These are phyloP conservation scores for Xylophagus ater DNA, from an alignment of 2,888 invertebrate genomes.

Conservation along the genomic window DNA sequence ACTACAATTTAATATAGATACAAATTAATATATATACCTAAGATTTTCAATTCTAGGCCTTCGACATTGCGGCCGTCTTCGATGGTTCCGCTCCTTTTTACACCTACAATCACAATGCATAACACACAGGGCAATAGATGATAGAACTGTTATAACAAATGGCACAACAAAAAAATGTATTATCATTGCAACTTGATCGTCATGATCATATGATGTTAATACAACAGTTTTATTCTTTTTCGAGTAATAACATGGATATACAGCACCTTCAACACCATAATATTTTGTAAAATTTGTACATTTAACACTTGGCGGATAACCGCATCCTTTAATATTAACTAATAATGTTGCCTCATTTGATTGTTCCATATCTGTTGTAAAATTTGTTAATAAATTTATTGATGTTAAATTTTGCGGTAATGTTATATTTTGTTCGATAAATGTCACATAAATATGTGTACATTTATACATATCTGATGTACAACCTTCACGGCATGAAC, in stretches of 20 bases:
- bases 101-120: conserved; percentile 78
- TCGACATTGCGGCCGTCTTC: conserved; percentile 45
- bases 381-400: conserved; percentile 25
- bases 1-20: too few relatives aligned
- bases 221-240: conserved; percentile 73
- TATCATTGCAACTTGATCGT: conserved; percentile 70
- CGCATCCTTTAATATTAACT: conserved; percentile 84
- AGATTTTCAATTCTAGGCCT: conserved; percentile 48
- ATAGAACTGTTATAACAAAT: conserved; percentile 71
- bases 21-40: conserved; percentile 37
- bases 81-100: conserved; percentile 52
- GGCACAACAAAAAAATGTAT: conserved; percentile 76
- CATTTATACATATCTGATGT: conserved; percentile 66
- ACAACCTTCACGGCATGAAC: conserved; percentile 82
- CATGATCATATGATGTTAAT: conserved; percentile 70
- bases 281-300: conserved; percentile 65
- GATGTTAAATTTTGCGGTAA: conserved; percentile 38
- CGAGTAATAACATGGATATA: conserved; percentile 81
- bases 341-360: conserved; percentile 49
- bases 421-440: conserved; percentile 38
- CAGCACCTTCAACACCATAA: conserved; percentile 60
- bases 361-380: conserved; percentile 36
- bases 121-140: conserved; percentile 73
- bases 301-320: conserved; percentile 78
- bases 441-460: conserved; percentile 52